Evolutionary conservation across 2,888 invertebrate species (phyloP).

Genomic region (Didymodactylos carnosus): DNA sequence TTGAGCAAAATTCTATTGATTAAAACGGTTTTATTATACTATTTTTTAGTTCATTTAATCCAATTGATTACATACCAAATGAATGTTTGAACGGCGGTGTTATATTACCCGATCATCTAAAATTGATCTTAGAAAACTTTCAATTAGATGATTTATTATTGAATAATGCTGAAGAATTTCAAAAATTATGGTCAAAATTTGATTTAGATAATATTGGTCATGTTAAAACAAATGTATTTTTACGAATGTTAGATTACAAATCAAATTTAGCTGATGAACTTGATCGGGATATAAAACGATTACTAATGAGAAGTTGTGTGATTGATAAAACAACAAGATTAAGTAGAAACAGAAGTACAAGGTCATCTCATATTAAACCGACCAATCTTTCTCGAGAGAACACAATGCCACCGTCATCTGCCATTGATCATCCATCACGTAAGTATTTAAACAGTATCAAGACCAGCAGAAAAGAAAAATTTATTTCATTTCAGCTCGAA

Average conservation of each 20-base stretch:
- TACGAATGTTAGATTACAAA: constrained; percentile 4
- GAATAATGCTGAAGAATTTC: neutral
- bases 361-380: no score
- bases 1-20: neutral
- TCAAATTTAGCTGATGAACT: constrained; percentile 1
- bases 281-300: neutral
- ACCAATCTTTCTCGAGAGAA: no score
- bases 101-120: constrained; percentile 6
- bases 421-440: no score
- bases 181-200: constrained; percentile 11
- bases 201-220: constrained; percentile 2
- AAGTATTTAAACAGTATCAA: no score
- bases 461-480: no score
- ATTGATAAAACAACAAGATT: no score
- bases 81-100: constrained; percentile 7
- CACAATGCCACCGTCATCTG: no score
- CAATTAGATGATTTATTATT: neutral
- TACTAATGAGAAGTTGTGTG: no score
- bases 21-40: neutral
- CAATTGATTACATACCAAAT: constrained; percentile 3
- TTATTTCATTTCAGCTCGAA: no score
- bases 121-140: neutral
- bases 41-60: neutral
- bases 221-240: neutral
- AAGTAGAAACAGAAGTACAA: no score